phyloP scores from a whole-genome alignment of 2,113 vertebrate genomes.

The Baryphthengus martii region DNA sequence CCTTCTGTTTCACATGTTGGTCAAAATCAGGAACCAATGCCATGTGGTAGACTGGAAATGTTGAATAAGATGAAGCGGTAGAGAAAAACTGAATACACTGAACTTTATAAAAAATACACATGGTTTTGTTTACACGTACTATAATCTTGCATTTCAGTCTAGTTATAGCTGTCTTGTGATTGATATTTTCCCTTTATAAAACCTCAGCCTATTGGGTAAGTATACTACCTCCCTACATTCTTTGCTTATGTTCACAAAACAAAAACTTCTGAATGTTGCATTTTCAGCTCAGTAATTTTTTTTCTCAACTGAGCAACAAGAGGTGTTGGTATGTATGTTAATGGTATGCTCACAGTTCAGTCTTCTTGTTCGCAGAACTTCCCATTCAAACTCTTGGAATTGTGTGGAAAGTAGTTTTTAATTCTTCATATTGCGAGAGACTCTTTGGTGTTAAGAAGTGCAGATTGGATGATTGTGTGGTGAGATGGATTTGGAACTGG shows the following conservation, averaged over 20 bases:
- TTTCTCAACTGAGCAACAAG: background rate
- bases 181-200: background rate
- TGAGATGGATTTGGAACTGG: no score
- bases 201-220: background rate
- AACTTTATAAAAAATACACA: background rate
- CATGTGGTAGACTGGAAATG: background rate
- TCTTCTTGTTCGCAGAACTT: background rate
- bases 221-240: background rate
- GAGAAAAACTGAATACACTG: background rate
- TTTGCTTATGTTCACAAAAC: background rate
- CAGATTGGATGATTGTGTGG: no score
- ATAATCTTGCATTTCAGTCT: background rate
- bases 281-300: background rate
- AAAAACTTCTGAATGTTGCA: background rate
- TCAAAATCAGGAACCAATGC: background rate
- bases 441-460: background rate
- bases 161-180: background rate
- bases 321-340: background rate
- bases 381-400: background rate
- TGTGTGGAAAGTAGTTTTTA: background rate
- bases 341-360: background rate
- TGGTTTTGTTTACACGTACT: background rate
- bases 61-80: background rate
- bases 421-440: background rate
- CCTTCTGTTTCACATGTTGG: background rate